Percentiles rank a stretch among this genome's conserved stretches.
These are phyloP conservation scores for Monochamus saltuarius DNA, from an alignment of 1,140 invertebrate species.

Conservation along the genomic window DNA sequence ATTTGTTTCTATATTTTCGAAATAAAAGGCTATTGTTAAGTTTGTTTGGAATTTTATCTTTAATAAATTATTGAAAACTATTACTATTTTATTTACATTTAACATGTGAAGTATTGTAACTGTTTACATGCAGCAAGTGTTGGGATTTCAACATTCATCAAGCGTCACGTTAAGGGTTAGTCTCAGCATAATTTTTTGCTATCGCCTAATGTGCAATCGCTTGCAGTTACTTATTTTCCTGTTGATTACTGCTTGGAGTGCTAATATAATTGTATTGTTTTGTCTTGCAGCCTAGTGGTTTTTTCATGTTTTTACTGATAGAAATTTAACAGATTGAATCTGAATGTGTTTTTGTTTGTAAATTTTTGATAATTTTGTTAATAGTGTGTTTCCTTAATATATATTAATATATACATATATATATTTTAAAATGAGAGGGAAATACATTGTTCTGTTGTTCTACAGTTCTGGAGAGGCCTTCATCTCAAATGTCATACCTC, in stretches of 20 bases:
- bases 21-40: conserved; percentile 23
- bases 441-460: conserved; percentile 32
- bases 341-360: not conserved
- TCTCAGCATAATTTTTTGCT: conserved; percentile 37
- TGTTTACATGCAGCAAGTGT: conserved; percentile 50
- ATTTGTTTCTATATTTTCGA: too few relatives aligned
- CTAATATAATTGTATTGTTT: conserved; percentile 48
- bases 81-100: conserved; percentile 2
- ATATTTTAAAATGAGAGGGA: not conserved
- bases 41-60: conserved; percentile 34
- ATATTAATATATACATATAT: not conserved
- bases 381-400: conserved; percentile 23
- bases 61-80: conserved; percentile 24
- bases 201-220: conserved; percentile 31
- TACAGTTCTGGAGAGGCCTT: conserved; percentile 80
- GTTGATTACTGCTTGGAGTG: conserved; percentile 51
- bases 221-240: conserved; percentile 27
- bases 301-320: not conserved
- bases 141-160: conserved; percentile 48
- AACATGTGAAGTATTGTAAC: conserved; percentile 22
- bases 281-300: conserved; percentile 15
- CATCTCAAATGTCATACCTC: conserved; percentile 85
- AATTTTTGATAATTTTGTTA: not conserved
- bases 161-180: conserved; percentile 50
- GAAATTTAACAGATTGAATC: conserved; percentile 8